Percentiles rank a stretch among this genome's conserved stretches.
Evolutionary conservation across 2,113 vertebrate genomes (phyloP).

Genomic region (Lucifuga dentata): DNA sequence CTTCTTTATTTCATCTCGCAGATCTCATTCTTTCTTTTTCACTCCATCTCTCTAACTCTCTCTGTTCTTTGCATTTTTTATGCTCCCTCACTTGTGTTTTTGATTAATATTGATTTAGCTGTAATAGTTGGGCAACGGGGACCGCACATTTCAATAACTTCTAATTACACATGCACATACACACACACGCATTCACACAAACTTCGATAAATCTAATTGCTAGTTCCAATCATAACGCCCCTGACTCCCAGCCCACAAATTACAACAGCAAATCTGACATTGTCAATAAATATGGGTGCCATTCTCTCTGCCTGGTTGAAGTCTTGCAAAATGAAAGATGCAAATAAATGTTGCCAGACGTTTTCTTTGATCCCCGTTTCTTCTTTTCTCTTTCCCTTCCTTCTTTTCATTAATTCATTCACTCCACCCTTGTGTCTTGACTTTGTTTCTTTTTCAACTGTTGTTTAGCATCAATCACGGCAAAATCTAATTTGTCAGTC

Average conservation of each 20-base stretch:
- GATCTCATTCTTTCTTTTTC: slow-evolving; percentile 12
- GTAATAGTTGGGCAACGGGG: slow-evolving; percentile 55
- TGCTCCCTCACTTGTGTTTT: slow-evolving; percentile 48
- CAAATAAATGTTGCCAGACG: slow-evolving; percentile 46
- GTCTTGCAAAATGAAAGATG: slow-evolving; percentile 50
- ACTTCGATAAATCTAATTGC: slow-evolving; percentile 69
- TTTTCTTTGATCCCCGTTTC: slow-evolving; percentile 37
- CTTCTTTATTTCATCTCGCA: background rate
- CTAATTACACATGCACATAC: slow-evolving; percentile 64
- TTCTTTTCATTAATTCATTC: too few species aligned
- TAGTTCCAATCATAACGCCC: slow-evolving; percentile 57
- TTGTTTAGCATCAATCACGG: slow-evolving; percentile 75
- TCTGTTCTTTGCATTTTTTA: slow-evolving; percentile 48
- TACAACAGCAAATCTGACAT: slow-evolving; percentile 64
- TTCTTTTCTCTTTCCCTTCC: background rate
- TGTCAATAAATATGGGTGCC: slow-evolving; percentile 63
- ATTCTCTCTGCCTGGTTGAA: slow-evolving; percentile 31
- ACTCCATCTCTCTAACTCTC: slow-evolving; percentile 9
- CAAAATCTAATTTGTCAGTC: slow-evolving; percentile 78
- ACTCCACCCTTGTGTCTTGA: slow-evolving; percentile 31
- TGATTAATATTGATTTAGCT: slow-evolving; percentile 76
- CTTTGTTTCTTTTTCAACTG: slow-evolving; percentile 58
- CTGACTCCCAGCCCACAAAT: slow-evolving; percentile 60
- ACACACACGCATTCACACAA: slow-evolving; percentile 36
- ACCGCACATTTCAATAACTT: slow-evolving; percentile 71